Conservation (phyloP, 2,113 vertebrate genomes). For the Chaetodon auriga region DNA sequence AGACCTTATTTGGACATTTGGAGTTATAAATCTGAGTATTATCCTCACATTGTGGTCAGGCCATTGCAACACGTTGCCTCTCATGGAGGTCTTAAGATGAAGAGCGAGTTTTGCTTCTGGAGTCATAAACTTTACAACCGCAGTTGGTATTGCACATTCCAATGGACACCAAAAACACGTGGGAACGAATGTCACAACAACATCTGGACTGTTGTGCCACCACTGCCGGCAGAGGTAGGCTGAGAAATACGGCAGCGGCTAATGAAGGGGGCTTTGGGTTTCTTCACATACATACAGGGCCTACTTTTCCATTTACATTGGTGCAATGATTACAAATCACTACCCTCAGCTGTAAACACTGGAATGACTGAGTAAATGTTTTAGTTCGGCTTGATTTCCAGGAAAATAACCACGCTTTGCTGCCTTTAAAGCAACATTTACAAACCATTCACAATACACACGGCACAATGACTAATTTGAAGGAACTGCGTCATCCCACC, state of each 20-base stretch:
- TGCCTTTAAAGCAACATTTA: conserved; percentile 58
- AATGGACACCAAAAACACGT: conserved; percentile 49
- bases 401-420: conserved; percentile 59
- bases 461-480: conserved; percentile 46
- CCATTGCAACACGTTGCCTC: conserved; percentile 45
- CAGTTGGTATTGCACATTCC: conserved; percentile 48
- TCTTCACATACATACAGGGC: conserved; percentile 2
- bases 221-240: conserved; percentile 6
- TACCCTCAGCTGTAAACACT: conserved; percentile 55
- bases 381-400: conserved; percentile 69
- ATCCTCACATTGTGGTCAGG: conserved; percentile 41
- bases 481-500: conserved; percentile 62
- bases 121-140: conserved; percentile 42
- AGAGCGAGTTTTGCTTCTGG: conserved; percentile 25
- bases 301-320: conserved; percentile 16
- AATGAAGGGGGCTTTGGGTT: conserved; percentile 21
- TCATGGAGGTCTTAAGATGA: conserved; percentile 54
- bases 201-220: conserved; percentile 63
- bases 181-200: conserved; percentile 59
- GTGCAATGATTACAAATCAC: conserved; percentile 39
- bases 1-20: conserved; percentile 36
- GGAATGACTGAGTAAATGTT: conserved; percentile 67
- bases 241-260: conserved; percentile 6
- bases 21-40: conserved; percentile 31
- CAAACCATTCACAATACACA: conserved; percentile 51